Evolutionary conservation across 2,888 invertebrate species (phyloP).

Genomic region (Leptinotarsa juncta): DNA sequence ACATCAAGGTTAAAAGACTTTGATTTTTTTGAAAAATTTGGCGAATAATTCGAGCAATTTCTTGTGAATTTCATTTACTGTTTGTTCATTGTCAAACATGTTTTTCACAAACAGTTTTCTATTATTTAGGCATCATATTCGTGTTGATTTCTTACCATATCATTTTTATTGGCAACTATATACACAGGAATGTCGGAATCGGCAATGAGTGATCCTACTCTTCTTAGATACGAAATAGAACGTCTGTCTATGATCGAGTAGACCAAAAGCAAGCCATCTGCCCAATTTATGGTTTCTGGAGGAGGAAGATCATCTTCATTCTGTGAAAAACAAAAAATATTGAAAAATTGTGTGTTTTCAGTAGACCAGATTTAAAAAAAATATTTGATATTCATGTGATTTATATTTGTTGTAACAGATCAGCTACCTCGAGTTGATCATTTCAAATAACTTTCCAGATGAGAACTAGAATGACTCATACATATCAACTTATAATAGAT

Average conservation of each 20-base stretch:
- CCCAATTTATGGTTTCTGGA: conserved; percentile 84
- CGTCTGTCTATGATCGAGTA: conserved; percentile 91
- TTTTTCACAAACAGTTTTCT: no score
- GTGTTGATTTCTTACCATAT: conserved; percentile 71
- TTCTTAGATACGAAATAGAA: conserved; percentile 85
- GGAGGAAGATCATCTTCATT: conserved; percentile 77
- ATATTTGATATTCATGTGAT: background rate
- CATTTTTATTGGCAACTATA: conserved; percentile 91
- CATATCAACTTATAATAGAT: no score
- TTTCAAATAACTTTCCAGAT: no score
- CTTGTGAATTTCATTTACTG: no score
- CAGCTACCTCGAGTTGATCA: no score
- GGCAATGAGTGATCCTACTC: conserved; percentile 74
- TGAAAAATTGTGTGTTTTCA: background rate
- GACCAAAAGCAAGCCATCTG: conserved; percentile 87
- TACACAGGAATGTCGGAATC: conserved; percentile 81
- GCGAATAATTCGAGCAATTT: no score
- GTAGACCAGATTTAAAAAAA: background rate
- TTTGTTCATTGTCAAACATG: no score
- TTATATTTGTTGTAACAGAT: no score
- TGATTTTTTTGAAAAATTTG: no score
- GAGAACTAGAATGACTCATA: no score
- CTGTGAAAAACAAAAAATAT: conserved; percentile 63
- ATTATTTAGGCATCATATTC: no score
- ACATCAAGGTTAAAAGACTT: no score